These are phyloP conservation scores for Actinia tenebrosa DNA, from an alignment of 64 coral and sea anemone species.

Conservation along the genomic window DNA sequence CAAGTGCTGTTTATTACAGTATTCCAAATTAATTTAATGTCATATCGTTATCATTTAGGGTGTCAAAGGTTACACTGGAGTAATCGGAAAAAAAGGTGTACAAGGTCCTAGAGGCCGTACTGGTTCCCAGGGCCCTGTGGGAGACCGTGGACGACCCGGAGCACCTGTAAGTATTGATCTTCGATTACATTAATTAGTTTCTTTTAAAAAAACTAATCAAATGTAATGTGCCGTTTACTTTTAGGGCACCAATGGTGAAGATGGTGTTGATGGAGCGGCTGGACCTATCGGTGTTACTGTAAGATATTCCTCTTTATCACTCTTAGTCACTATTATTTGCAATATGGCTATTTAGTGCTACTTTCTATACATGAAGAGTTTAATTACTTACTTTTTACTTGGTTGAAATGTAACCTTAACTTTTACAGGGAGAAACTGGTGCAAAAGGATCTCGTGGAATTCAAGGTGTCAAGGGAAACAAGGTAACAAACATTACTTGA, in stretches of 20 bases:
- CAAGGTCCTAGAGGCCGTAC: constrained; percentile 36
- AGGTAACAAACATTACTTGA: neutral
- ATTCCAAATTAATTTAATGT: neutral
- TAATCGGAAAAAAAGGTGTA: constrained; percentile 5
- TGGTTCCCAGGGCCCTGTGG: constrained; percentile 33
- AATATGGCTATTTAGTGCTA: no score
- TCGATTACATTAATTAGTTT: no score
- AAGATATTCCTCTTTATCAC: neutral
- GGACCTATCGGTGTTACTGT: constrained; percentile 7
- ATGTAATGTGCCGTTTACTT: neutral
- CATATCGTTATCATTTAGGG: constrained; percentile 5
- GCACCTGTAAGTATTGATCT: neutral
- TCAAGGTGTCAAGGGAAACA: constrained; percentile 27
- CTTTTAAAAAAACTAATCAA: neutral
- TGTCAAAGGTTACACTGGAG: constrained; percentile 28
- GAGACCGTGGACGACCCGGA: constrained; percentile 56
- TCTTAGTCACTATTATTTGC: neutral
- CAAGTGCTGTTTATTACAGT: neutral
- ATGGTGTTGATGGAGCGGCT: constrained; percentile 31
- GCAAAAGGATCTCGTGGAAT: constrained; percentile 40
- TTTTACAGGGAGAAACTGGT: constrained; percentile 28
- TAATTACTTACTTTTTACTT: neutral
- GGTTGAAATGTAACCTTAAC: neutral
- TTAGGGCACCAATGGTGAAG: constrained; percentile 36
- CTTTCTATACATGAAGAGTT: no score